Evolutionary conservation across 2,113 vertebrate genomes (phyloP), one percentile per base, ranked within the genome.

Genomic region (Clupea harengus): DNA sequence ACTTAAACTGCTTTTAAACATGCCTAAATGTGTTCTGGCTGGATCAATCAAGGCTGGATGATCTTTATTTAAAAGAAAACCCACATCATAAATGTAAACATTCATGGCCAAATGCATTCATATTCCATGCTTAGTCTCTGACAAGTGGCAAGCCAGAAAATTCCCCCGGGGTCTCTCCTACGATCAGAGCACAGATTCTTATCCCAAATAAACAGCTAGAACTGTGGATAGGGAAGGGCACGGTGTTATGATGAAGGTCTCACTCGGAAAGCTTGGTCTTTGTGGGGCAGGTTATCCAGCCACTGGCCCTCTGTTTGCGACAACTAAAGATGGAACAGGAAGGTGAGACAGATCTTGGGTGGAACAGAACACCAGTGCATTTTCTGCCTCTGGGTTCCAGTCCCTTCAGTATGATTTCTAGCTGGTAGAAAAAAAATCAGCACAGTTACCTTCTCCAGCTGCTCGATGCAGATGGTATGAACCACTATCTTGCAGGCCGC

Each of bases 401-500:
- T 78, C 39, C 78, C 49, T 78, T 78, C 10, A 13, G 2, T 32
- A 28, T 32, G 10, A 13, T 78, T 78, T 39, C 45, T 18, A 81
- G 6, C 46, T 44, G 1, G 28, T 5, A 39, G 39, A 52, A 45
- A 10, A 6, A 47, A 0, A 8, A 11, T 28, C 22, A 75, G 1
- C 0, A 22, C 81, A 91, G 95, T 93, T 91, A 99, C 98, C 95
- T 98, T 98, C 89, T 98, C 97, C 87, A 99, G 94, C 87, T 97
- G 97, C 82, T 97, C 97, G 0, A 98, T 98, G 88, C 98, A 99
- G 88, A 96, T 92, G 0, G 95, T 96, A 88, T 99, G 98, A 87
- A 97, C 97, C 1, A 99, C 95, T 0, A 99, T 99, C 94, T 97
- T 98, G 92, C 98, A 99, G 83, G 97, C 98, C 6, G 97, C 97